Percentiles rank a stretch among this genome's conserved stretches.
phyloP scores from a whole-genome alignment of 1,140 invertebrate genomes.

The Plodia interpunctella region DNA sequence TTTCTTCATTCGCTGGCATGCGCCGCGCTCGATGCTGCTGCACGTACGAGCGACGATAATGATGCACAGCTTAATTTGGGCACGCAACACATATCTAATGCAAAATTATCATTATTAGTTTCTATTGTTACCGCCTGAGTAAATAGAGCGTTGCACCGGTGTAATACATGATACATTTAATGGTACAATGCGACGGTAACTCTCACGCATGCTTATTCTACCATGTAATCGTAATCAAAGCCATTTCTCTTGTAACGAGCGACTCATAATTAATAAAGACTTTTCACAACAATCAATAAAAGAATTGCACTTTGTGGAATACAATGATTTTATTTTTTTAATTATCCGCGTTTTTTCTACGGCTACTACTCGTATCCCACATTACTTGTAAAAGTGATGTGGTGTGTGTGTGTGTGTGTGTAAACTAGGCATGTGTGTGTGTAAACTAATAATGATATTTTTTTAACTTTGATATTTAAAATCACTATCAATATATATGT shows the following conservation, averaged over 20 bases:
- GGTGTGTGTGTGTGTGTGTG: too few species aligned
- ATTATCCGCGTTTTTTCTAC: too few species aligned
- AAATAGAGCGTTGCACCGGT: conserved; percentile 61
- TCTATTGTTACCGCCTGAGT: conserved; percentile 59
- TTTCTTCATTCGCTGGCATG: conserved; percentile 32
- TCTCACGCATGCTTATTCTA: conserved; percentile 62
- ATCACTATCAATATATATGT: too few species aligned
- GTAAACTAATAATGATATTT: too few species aligned
- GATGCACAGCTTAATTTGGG: conserved; percentile 33
- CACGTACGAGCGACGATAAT: conserved; percentile 40
- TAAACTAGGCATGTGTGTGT: too few species aligned
- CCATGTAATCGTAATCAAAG: conserved; percentile 58
- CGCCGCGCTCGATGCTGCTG: conserved; percentile 33
- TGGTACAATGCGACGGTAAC: conserved; percentile 48
- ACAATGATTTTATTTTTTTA: too few species aligned
- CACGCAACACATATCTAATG: conserved; percentile 58
- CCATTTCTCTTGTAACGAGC: conserved; percentile 53
- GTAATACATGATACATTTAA: conserved; percentile 64
- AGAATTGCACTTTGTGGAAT: conserved; percentile 12
- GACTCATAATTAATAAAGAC: conserved; percentile 43
- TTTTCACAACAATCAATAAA: conserved; percentile 46
- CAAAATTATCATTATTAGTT: conserved; percentile 64
- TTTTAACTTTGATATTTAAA: too few species aligned
- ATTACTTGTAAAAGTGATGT: too few species aligned
- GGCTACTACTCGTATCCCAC: too few species aligned